A percentile compares a stretch with the other conserved stretches of the same genome.
Conservation (phyloP, 2,888 invertebrate genomes). For the Camptogramma bilineatum region DNA sequence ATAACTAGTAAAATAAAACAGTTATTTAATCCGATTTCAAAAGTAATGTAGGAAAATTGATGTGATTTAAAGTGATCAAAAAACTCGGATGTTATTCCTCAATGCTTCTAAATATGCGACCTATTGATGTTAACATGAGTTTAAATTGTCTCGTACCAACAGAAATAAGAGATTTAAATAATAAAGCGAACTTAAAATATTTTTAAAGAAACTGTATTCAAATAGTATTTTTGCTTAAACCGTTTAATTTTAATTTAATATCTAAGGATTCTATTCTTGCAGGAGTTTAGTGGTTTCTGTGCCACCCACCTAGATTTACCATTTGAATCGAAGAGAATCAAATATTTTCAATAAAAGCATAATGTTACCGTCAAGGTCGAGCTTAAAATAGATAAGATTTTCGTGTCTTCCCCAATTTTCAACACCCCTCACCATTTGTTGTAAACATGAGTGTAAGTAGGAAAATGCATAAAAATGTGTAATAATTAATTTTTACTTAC, state of each 20-base stretch:
- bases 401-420: constrained; percentile 55
- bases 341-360: constrained; percentile 30
- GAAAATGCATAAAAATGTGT: constrained; percentile 21
- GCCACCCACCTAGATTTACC: constrained; percentile 8
- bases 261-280: background rate
- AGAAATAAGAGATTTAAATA: constrained; percentile 6
- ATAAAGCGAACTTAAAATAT: constrained; percentile 27
- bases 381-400: constrained; percentile 58
- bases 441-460: constrained; percentile 33
- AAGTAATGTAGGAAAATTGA: constrained; percentile 39
- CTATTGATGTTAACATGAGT: constrained; percentile 21
- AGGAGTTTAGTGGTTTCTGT: constrained; percentile 12
- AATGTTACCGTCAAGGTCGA: constrained; percentile 54
- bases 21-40: constrained; percentile 43
- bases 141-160: constrained; percentile 11
- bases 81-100: constrained; percentile 15
- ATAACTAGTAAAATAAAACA: constrained; percentile 63
- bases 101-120: constrained; percentile 14
- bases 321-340: constrained; percentile 15
- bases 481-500: constrained; percentile 21
- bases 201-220: constrained; percentile 15
- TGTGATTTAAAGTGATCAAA: constrained; percentile 54
- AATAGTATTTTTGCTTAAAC: constrained; percentile 11
- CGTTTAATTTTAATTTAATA: constrained; percentile 9
- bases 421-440: constrained; percentile 27